These are phyloP conservation scores for Podarcis muralis DNA, from an alignment of 2,113 vertebrate species.

Conservation along the genomic window DNA sequence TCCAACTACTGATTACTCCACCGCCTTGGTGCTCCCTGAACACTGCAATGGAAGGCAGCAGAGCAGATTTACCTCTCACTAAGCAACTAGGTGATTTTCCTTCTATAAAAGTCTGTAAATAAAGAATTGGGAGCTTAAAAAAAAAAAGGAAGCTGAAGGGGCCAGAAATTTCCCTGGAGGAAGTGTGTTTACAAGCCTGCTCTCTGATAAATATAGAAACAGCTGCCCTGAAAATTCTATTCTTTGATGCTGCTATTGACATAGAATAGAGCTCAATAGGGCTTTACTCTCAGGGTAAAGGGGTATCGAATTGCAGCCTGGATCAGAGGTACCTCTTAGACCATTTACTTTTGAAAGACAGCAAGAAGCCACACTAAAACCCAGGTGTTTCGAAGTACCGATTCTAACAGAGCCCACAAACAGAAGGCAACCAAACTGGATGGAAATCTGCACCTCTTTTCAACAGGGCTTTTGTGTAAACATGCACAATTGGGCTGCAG, in stretches of 20 bases:
- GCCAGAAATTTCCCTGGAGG: neutral
- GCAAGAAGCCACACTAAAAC: neutral
- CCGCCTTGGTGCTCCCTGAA: neutral
- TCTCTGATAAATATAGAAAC: neutral
- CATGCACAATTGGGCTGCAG: too few species aligned
- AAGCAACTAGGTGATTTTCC: neutral
- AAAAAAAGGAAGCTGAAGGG: neutral
- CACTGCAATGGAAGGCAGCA: neutral
- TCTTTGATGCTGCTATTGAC: neutral
- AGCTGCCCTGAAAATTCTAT: neutral
- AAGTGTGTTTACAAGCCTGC: neutral
- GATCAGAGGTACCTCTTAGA: neutral
- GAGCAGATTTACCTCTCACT: neutral
- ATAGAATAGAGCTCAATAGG: too few species aligned
- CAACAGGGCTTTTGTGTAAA: too few species aligned
- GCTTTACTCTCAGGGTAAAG: too few species aligned
- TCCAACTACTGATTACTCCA: neutral
- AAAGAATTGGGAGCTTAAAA: neutral
- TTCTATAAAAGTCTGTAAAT: neutral
- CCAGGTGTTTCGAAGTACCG: neutral
- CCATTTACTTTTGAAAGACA: neutral
- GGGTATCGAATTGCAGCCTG: too few species aligned
- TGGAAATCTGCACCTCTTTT: neutral
- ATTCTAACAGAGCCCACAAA: neutral
- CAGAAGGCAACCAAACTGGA: neutral